These are phyloP conservation scores for Muricea muricata DNA, from an alignment of 92 coral and sea anemone species.

Conservation along the genomic window DNA sequence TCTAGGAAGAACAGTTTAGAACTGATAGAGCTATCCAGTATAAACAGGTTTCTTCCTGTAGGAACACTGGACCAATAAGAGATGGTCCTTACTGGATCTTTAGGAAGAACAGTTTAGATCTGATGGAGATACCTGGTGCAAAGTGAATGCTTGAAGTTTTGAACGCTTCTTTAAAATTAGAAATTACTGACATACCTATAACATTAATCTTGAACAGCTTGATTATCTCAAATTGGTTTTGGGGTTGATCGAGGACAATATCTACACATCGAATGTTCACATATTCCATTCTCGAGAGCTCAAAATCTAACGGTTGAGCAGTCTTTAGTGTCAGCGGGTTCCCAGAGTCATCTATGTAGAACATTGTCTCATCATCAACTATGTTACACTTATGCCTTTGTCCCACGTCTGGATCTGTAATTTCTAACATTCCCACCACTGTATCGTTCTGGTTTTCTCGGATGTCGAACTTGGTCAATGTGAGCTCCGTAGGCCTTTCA, in stretches of 20 bases:
- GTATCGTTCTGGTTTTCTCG: constrained; percentile 72
- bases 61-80: too few relatives aligned
- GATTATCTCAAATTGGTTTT: not conserved
- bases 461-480: constrained; percentile 45
- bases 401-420: constrained; percentile 80
- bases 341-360: not conserved
- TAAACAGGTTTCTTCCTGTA: too few relatives aligned
- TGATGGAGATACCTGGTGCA: not conserved
- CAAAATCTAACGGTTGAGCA: constrained; percentile 8
- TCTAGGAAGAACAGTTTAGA: too few relatives aligned
- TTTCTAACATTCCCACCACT: constrained; percentile 70
- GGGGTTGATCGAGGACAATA: not conserved
- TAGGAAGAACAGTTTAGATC: not conserved
- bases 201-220: constrained; percentile 21
- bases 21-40: too few relatives aligned
- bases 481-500: constrained; percentile 74
- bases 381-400: constrained; percentile 80
- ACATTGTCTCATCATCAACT: constrained; percentile 4
- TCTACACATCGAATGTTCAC: constrained; percentile 20
- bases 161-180: too few relatives aligned
- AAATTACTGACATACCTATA: not conserved
- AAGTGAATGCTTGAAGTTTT: not conserved
- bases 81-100: too few relatives aligned
- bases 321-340: constrained; percentile 10
- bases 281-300: not conserved